Evolutionary conservation across 2,888 invertebrate species (phyloP), one percentile per base, ranked within the genome.

Genomic region (Dermolepida albohirtum): DNA sequence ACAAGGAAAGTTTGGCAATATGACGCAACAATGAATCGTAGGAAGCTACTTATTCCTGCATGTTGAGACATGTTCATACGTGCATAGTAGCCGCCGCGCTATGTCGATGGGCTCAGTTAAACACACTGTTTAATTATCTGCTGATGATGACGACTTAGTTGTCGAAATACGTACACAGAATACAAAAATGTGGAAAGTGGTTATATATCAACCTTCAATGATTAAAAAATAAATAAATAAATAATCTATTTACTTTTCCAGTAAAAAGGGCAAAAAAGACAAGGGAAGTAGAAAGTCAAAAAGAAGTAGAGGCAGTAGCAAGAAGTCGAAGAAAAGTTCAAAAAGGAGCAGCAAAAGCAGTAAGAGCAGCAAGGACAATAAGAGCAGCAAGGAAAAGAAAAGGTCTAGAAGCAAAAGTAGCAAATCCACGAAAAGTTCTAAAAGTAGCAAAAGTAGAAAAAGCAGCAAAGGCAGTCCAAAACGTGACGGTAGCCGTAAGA

Each of bases 341-440:
- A 64, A 47, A 11, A 51, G 51, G 12, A 51, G 6, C 6, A 34
- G 44, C 43, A 64, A 69, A 63, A 51, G 54, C 16, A 55, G 44
- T 12, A 40, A 54, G 50, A 47, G 63, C 59, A n/a, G 17, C 51
- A 68, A 49, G n/a, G 10, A 7, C 12, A 68, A 67, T 5, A 40
- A 64, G 44, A 51, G 1, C 10, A 34, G 34, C 66, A 64, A 17
- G 49, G 12, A 68, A 69, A 17, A 64, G 43, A 69, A 59, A 47
- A 64, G 66, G n/a, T 72, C 67, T 50, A 75, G 66, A 68, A 64
- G 51, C 14, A 77, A 73, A 72, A 70, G 65, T 39, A 64, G 69
- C 10, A 73, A 73, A 29, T 22, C 22, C 1, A 2, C 22, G 22
- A 22, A 22, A 22, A 22, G 4, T 2, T 22, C 22, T 22, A 22